phyloP scores from a whole-genome alignment of 1,140 invertebrate genomes.

The Calliopsis andreniformis region DNA sequence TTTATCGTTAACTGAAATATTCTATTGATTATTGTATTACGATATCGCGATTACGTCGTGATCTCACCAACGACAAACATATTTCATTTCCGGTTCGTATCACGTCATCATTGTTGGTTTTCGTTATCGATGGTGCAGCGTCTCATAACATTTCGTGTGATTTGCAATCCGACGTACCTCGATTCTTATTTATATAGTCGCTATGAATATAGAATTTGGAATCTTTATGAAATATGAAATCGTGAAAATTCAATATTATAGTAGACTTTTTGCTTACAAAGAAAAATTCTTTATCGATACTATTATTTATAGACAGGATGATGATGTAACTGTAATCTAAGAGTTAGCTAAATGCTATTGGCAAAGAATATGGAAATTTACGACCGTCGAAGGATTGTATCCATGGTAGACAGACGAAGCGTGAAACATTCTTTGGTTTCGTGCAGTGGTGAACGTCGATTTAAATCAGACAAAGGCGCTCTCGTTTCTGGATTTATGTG shows the following conservation, averaged over 20 bases:
- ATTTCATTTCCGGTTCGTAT: neutral
- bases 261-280: neutral
- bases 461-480: slow-evolving; percentile 24
- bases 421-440: slow-evolving; percentile 12
- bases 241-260: no score
- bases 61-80: no score
- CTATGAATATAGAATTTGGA: no score
- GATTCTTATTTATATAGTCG: no score
- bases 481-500: slow-evolving; percentile 7
- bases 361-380: slow-evolving; percentile 1
- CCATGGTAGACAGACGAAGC: neutral
- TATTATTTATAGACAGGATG: neutral
- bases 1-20: no score
- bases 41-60: no score
- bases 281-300: neutral
- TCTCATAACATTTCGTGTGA: neutral
- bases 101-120: neutral
- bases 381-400: slow-evolving; percentile 1
- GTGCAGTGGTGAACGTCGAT: slow-evolving; percentile 37
- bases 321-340: neutral
- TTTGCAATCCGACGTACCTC: no score
- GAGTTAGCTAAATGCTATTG: slow-evolving; percentile 1
- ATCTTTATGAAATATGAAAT: no score
- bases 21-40: no score
- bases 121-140: neutral